Conservation (phyloP, 2,113 vertebrate species). For the Burhinus oedicnemus region DNA sequence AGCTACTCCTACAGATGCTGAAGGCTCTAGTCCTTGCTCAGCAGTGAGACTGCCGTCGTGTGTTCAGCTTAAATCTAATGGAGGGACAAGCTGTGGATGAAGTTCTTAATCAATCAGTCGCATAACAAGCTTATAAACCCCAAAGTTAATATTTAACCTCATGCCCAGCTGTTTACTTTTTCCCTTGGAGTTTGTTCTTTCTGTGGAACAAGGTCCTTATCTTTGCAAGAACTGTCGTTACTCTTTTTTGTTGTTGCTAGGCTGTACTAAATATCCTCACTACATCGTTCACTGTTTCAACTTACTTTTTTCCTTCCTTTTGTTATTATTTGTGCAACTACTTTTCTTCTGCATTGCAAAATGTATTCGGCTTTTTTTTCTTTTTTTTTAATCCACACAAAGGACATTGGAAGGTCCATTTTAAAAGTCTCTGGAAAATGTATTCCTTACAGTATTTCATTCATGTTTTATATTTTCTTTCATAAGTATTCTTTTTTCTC, state of each 20-base stretch:
- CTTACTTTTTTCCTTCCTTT: background rate
- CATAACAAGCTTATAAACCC: background rate
- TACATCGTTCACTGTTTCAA: background rate
- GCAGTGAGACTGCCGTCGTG: accelerated
- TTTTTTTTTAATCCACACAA: background rate
- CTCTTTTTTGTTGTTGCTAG: background rate
- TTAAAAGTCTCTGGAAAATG: background rate
- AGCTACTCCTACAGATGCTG: background rate
- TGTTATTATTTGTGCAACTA: background rate
- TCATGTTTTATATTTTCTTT: background rate
- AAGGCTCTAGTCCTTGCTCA: background rate
- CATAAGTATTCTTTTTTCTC: background rate
- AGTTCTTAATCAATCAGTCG: background rate
- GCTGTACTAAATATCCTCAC: background rate
- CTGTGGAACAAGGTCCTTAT: background rate
- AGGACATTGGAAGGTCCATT: background rate
- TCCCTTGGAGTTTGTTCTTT: background rate
- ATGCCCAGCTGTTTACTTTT: background rate
- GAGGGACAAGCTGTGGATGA: background rate
- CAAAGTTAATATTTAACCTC: background rate
- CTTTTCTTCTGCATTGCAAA: background rate
- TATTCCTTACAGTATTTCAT: background rate
- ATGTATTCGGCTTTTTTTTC: background rate
- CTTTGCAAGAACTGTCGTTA: background rate
- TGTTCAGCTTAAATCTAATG: background rate